These are phyloP conservation scores for Eumaeus atala DNA, from an alignment of 1,140 invertebrate genomes.

Conservation along the genomic window DNA sequence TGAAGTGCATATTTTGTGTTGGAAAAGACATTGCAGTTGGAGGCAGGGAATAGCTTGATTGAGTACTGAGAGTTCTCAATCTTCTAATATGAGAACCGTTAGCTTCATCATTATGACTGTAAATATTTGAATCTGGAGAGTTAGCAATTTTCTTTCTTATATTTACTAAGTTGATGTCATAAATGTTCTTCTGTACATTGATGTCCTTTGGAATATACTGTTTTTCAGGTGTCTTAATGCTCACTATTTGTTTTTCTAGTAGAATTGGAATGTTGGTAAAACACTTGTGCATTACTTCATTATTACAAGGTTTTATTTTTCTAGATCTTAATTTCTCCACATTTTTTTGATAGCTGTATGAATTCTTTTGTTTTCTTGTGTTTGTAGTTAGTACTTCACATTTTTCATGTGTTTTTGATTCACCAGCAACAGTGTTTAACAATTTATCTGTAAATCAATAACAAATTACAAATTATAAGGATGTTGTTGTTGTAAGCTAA, in stretches of 20 bases:
- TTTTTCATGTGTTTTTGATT: no score
- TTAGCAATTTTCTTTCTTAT: conserved; percentile 29
- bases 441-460: no score
- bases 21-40: conserved; percentile 20
- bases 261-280: conserved; percentile 44
- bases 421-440: no score
- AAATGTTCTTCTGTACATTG: conserved; percentile 37
- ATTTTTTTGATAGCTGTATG: conserved; percentile 1
- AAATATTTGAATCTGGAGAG: conserved; percentile 27
- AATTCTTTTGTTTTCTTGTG: neutral
- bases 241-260: conserved; percentile 33
- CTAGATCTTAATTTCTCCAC: conserved; percentile 34
- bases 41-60: conserved; percentile 13
- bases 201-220: conserved; percentile 46
- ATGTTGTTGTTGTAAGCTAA: no score
- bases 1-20: conserved; percentile 24
- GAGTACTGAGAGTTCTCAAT: conserved; percentile 18
- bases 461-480: no score
- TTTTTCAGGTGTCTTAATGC: conserved; percentile 42
- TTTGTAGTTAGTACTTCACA: neutral
- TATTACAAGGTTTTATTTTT: conserved; percentile 28
- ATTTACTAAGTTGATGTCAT: conserved; percentile 49
- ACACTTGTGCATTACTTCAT: conserved; percentile 23
- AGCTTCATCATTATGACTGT: conserved; percentile 37
- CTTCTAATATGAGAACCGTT: conserved; percentile 35